Percentiles rank a stretch among this genome's conserved stretches.
These are phyloP conservation scores for Microhierax caerulescens DNA, from an alignment of 2,797 vertebrate genomes.

Conservation along the genomic window DNA sequence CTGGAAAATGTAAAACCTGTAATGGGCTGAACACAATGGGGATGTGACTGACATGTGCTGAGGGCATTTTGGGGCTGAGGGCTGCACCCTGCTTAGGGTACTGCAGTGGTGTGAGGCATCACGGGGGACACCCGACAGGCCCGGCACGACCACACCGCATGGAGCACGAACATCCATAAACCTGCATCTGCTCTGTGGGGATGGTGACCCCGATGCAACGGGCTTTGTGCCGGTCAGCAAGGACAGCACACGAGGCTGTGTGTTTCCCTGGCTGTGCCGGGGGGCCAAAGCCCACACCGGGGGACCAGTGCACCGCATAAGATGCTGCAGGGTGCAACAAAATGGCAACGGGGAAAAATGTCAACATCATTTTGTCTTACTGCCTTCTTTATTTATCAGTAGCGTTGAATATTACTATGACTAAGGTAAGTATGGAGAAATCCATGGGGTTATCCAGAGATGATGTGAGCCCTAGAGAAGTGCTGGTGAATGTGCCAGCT, in stretches of 20 bases:
- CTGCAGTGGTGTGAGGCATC: not conserved
- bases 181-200: not conserved
- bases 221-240: not conserved
- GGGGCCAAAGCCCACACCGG: not conserved
- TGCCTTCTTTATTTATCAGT: not conserved
- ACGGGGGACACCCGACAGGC: not conserved
- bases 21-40: constrained; percentile 17
- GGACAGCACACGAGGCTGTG: rapidly evolving
- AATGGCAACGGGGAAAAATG: not conserved
- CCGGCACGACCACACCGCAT: rapidly evolving
- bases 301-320: not conserved
- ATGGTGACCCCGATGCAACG: rapidly evolving
- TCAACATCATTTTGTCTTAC: not conserved
- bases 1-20: constrained; percentile 44
- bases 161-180: not conserved
- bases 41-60: not conserved
- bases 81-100: not conserved
- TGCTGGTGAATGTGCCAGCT: not conserved
- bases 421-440: not conserved
- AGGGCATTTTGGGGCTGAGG: not conserved
- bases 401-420: rapidly evolving
- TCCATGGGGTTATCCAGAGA: not conserved
- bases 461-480: not conserved
- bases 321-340: not conserved
- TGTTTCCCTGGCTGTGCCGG: rapidly evolving